Base-by-base conservation (phyloP, 2,797 vertebrate species). In the Tolypeutes matacus region DNA sequence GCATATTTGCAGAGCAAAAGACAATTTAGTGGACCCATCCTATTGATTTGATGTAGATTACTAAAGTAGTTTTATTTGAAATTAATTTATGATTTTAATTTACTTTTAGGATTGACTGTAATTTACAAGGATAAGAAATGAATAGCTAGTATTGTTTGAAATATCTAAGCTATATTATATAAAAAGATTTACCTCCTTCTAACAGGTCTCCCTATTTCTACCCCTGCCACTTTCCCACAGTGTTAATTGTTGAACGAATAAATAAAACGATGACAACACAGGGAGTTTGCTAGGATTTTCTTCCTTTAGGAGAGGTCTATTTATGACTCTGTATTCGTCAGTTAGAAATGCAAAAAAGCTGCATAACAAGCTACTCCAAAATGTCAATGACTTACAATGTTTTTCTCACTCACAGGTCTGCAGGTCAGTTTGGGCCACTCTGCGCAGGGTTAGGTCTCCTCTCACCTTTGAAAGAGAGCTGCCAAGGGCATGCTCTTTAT, bases 111-210 rank as follows among this genome's bases (percentile, higher is more conserved):
- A 23, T 58, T 34, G 13, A 31, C 25, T 67, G 56, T 39, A 18
- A 78, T 88, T 69, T 73, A 29, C 12, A 51, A 49, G n/a, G 10
- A 36, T 75, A 95, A 84, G 46, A 97, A 93, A 91, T 62, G 6
- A 62, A 15, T 46, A 42, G 13, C 39, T 53, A 42, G 23, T 29
- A 4, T 39, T 82, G 13, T 90, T 56, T 58, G 25, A 56, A 89
- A 70, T 64, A 81, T 17, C 56, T 91, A 39, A 23, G 51, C 85
- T 51, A 80, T 46, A 34, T 29, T 65, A 23, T 49, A 29, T 56
- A 77, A 86, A 88, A 76, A 17, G 0, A 81, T 62, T 91, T 88
- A 18, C 82, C 82, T 92, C n/a, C 25, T 94, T 86, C 60, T 81
- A 87, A 64, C 49, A 77, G 21, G 13, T 69, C 13, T 70, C 3